These are phyloP conservation scores for Drosophila nigrodunni DNA, from an alignment of 1,140 invertebrate genomes.

Conservation along the genomic window DNA sequence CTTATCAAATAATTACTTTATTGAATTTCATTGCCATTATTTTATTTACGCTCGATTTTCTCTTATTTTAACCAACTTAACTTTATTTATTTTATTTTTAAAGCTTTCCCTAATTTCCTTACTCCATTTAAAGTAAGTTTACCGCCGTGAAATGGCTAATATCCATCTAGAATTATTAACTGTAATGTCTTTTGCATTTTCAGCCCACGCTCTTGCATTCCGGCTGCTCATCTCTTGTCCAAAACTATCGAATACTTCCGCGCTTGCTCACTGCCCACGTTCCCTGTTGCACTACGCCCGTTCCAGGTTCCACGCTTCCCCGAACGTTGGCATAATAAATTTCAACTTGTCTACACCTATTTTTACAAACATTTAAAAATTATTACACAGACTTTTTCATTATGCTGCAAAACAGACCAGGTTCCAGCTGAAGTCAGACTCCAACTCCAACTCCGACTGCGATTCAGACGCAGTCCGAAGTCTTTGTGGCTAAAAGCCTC, in stretches of 20 bases:
- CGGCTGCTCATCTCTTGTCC: conserved; percentile 46
- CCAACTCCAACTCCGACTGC: conserved; percentile 1
- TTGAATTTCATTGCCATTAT: no score
- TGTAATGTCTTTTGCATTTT: conserved; percentile 16
- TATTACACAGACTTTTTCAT: conserved; percentile 82
- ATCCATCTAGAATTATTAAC: conserved; percentile 24
- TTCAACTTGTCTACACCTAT: conserved; percentile 83
- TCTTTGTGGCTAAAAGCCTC: conserved; percentile 22
- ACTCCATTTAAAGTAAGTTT: not conserved
- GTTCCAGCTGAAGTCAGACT: not conserved
- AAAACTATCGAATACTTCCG: conserved; percentile 45
- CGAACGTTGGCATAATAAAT: conserved; percentile 76
- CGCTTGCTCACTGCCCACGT: conserved; percentile 49
- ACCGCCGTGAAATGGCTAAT: not conserved
- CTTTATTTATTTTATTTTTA: not conserved
- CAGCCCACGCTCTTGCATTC: conserved; percentile 23
- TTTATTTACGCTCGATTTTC: no score
- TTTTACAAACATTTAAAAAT: conserved; percentile 84
- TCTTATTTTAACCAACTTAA: no score
- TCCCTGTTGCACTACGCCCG: conserved; percentile 24
- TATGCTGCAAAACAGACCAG: conserved; percentile 50
- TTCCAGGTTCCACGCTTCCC: conserved; percentile 42
- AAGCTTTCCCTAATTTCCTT: not conserved
- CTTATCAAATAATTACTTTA: no score
- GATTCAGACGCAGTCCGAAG: conserved; percentile 12